These are phyloP conservation scores for Rissa tridactyla DNA, from an alignment of 2,113 vertebrate species.

Conservation along the genomic window DNA sequence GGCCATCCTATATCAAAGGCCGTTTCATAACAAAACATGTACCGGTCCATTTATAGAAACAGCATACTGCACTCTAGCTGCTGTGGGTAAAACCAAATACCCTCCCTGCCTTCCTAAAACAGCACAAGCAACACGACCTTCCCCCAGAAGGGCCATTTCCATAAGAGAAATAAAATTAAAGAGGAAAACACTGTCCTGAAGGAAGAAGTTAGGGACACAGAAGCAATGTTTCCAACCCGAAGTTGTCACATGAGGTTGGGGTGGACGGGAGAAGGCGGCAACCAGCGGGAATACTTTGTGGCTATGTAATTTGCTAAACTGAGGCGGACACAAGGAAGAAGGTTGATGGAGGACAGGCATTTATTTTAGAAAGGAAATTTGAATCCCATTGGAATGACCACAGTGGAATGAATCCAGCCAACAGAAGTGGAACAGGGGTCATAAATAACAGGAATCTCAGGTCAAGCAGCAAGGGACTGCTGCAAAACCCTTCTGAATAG, in stretches of 20 bases:
- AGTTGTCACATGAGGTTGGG: not conserved
- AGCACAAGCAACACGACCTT: constrained; percentile 54
- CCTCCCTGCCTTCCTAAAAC: constrained; percentile 33
- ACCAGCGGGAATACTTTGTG: not conserved
- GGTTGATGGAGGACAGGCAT: not conserved
- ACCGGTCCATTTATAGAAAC: constrained; percentile 72
- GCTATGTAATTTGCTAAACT: not conserved
- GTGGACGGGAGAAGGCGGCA: not conserved
- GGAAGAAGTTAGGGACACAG: not conserved
- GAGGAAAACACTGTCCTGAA: not conserved
- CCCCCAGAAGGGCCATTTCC: constrained; percentile 26
- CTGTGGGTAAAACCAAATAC: constrained; percentile 65
- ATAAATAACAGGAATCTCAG: constrained; percentile 28
- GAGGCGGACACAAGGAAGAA: not conserved
- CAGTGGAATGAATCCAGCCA: not conserved
- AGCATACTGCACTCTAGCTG: constrained; percentile 42
- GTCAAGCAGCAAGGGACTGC: not conserved
- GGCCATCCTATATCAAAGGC: constrained; percentile 68
- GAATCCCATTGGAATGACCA: constrained; percentile 14
- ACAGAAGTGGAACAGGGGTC: not conserved
- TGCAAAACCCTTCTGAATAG: not conserved
- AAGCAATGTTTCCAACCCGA: not conserved
- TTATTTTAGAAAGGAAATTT: constrained; percentile 43
- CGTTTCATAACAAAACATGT: constrained; percentile 70
- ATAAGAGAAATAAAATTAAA: constrained; percentile 34